Conservation (phyloP, 2,888 invertebrate species). For the Venusia cambrica region DNA sequence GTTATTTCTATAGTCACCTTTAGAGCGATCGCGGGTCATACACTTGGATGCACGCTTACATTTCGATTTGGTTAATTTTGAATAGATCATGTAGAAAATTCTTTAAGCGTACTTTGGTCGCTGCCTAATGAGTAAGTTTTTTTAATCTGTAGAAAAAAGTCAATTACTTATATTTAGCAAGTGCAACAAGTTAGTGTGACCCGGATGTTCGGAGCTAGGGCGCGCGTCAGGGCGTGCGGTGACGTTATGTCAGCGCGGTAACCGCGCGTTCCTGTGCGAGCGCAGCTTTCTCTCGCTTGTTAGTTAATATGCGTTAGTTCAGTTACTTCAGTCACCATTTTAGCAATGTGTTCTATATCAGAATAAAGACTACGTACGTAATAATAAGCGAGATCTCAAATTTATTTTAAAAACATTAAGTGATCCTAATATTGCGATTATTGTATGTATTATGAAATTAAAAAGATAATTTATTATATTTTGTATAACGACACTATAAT, state of each 20-base stretch:
- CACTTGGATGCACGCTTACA: conserved; percentile 19
- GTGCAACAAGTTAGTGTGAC: conserved; percentile 40
- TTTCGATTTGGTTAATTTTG: conserved; percentile 18
- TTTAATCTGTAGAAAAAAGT: conserved; percentile 27
- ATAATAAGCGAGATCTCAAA: conserved; percentile 81
- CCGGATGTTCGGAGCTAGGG: conserved; percentile 45
- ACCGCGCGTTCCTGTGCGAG: conserved; percentile 24
- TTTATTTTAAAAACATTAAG: conserved; percentile 76
- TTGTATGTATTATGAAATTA: conserved; percentile 69
- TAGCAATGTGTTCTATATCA: conserved; percentile 78
- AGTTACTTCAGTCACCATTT: conserved; percentile 71
- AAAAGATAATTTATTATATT: conserved; percentile 80
- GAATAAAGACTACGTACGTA: conserved; percentile 79
- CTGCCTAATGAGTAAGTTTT: conserved; percentile 25
- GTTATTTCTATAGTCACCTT: conserved; percentile 65
- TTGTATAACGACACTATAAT: conserved; percentile 79
- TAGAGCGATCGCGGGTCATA: conserved; percentile 58
- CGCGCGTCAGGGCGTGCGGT: conserved; percentile 22
- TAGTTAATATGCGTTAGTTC: conserved; percentile 69
- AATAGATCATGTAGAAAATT: conserved; percentile 16
- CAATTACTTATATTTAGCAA: conserved; percentile 29
- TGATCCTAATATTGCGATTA: conserved; percentile 77
- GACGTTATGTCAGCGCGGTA: conserved; percentile 11
- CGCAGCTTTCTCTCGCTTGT: conserved; percentile 67
- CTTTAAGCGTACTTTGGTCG: conserved; percentile 21